Percentiles rank a stretch among this genome's conserved stretches.
These are phyloP conservation scores for Phrynocephalus versicolor DNA, from an alignment of 2,113 vertebrate species.

Conservation along the genomic window DNA sequence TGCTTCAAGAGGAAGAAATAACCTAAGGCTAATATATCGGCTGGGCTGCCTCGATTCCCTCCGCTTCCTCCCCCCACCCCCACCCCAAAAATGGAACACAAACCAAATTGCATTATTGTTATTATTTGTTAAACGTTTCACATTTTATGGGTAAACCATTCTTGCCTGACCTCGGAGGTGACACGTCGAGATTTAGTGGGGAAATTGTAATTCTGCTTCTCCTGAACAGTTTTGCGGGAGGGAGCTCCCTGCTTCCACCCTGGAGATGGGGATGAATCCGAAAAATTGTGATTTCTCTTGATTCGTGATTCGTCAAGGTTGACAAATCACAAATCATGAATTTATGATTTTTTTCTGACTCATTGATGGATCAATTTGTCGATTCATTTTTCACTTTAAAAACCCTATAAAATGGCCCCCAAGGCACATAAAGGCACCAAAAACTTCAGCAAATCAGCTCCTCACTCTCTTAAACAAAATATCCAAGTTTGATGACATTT, in stretches of 20 bases:
- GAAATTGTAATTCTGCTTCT: neutral
- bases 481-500: too few species aligned
- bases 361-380: too few species aligned
- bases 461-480: too few species aligned
- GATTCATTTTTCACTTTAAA: too few species aligned
- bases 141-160: slow-evolving; percentile 47
- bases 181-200: neutral
- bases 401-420: too few species aligned
- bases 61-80: slow-evolving; percentile 9
- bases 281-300: too few species aligned
- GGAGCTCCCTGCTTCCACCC: neutral
- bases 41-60: slow-evolving; percentile 40
- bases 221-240: neutral
- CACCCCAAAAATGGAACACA: slow-evolving; percentile 12
- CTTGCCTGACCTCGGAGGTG: neutral
- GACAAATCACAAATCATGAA: too few species aligned
- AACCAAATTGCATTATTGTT: slow-evolving; percentile 48
- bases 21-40: slow-evolving; percentile 25
- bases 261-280: too few species aligned
- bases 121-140: neutral
- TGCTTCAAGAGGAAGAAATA: slow-evolving; percentile 42
- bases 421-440: too few species aligned
- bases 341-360: too few species aligned
- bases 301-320: too few species aligned
- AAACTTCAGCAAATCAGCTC: too few species aligned